Conservation (phyloP, 2,888 invertebrate species). For the Eupithecia inturbata region DNA sequence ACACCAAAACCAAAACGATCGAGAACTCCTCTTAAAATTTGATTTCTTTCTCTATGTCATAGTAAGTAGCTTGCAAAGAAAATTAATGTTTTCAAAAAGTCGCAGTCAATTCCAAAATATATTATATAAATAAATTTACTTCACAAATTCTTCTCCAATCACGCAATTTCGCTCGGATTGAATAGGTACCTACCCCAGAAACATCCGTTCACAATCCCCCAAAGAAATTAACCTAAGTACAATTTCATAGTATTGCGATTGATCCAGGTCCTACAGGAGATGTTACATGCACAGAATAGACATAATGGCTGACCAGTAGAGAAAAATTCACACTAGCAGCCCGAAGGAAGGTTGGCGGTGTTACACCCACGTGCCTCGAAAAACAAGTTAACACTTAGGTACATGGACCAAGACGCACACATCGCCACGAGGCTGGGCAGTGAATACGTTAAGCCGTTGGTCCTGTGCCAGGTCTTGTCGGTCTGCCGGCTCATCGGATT, state of each 20-base stretch:
- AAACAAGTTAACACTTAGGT: not conserved
- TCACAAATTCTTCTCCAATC: not conserved
- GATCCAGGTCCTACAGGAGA: constrained; percentile 9
- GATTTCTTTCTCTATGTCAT: not conserved
- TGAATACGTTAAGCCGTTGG: no score
- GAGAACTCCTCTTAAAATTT: not conserved
- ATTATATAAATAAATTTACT: not conserved
- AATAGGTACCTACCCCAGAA: constrained; percentile 8
- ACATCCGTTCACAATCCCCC: constrained; percentile 8
- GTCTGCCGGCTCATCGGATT: no score
- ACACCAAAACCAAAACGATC: not conserved
- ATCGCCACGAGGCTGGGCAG: no score
- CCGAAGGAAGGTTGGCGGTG: not conserved
- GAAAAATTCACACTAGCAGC: not conserved
- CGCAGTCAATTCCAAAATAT: not conserved
- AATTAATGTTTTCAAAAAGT: not conserved
- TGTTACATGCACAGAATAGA: not conserved
- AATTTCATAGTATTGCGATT: constrained; percentile 43
- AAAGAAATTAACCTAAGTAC: constrained; percentile 45
- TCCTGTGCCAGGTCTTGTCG: no score
- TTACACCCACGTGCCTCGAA: not conserved
- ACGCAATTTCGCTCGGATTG: constrained; percentile 1
- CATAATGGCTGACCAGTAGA: not conserved
- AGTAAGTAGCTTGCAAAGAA: not conserved
- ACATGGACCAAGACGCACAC: no score